These are phyloP conservation scores for Mormyrops attenuatus DNA, from an alignment of 2,797 vertebrate species.

Conservation along the genomic window DNA sequence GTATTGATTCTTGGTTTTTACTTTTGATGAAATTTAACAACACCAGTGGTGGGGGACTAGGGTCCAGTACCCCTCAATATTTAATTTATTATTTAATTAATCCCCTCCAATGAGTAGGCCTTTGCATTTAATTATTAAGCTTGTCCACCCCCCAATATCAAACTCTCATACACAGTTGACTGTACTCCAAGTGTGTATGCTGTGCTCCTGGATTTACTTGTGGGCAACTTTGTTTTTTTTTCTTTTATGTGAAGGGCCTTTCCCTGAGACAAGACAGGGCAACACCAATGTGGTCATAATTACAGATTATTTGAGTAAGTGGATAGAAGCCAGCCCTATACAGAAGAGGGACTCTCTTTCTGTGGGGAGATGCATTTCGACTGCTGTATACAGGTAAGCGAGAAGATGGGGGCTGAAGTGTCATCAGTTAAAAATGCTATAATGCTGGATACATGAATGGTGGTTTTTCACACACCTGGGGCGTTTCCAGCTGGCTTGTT, in stretches of 20 bases:
- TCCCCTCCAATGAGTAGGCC: not conserved
- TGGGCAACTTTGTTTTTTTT: not conserved
- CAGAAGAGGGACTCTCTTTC: slow-evolving; percentile 67
- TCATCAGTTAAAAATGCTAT: not conserved
- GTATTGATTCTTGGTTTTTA: not conserved
- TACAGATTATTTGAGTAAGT: slow-evolving; percentile 82
- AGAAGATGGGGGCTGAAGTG: not conserved
- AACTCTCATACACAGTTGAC: not conserved
- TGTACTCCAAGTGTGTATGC: not conserved
- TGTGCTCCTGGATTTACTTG: not conserved
- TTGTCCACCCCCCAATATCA: not conserved
- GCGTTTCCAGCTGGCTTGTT: not conserved
- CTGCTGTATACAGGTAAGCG: slow-evolving; percentile 73
- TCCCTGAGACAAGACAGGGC: slow-evolving; percentile 64
- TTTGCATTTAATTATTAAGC: not conserved
- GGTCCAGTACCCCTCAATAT: not conserved
- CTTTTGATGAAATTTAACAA: not conserved
- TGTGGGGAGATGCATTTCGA: slow-evolving; percentile 70
- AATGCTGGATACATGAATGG: not conserved
- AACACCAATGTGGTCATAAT: slow-evolving; percentile 65
- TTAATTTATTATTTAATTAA: not conserved
- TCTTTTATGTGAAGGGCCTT: slow-evolving; percentile 65
- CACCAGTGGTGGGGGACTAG: not conserved
- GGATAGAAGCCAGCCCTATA: slow-evolving; percentile 78
- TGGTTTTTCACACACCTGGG: not conserved